Percentiles rank a stretch among this genome's conserved stretches.
These are phyloP conservation scores for Zaprionus ornatus DNA, from an alignment of 1,140 invertebrate genomes.

Conservation along the genomic window DNA sequence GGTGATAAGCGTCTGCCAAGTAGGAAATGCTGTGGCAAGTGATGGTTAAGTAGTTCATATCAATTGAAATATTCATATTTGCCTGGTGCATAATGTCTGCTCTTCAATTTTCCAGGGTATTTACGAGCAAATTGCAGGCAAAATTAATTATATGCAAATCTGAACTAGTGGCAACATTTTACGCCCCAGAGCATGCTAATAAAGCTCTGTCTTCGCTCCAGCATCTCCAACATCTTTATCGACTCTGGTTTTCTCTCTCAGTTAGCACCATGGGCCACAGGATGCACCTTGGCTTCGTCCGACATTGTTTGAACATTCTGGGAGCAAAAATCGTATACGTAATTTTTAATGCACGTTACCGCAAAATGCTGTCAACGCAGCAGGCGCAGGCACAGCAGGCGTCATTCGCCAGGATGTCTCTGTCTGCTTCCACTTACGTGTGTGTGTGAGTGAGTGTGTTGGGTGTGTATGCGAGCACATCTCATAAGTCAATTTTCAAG, in stretches of 20 bases:
- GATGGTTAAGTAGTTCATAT: no score
- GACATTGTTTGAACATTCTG: constrained; percentile 32
- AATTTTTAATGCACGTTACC: constrained; percentile 53
- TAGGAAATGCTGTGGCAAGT: no score
- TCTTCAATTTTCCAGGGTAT: not conserved
- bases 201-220: not conserved
- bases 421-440: not conserved
- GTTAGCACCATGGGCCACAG: constrained; percentile 27
- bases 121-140: not conserved
- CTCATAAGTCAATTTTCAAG: constrained; percentile 69
- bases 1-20: not conserved
- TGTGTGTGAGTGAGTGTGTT: not conserved
- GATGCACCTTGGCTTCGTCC: constrained; percentile 14
- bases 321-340: constrained; percentile 41
- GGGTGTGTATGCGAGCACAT: constrained; percentile 21
- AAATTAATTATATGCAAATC: not conserved
- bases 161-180: not conserved
- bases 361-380: constrained; percentile 48
- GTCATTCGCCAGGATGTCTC: constrained; percentile 31
- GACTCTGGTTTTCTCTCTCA: not conserved
- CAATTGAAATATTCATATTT: no score
- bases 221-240: not conserved
- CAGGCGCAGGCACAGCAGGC: constrained; percentile 14
- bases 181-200: not conserved
- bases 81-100: no score